Evolutionary conservation across 2,113 vertebrate genomes (phyloP).

Genomic region (Pedionomus torquatus): DNA sequence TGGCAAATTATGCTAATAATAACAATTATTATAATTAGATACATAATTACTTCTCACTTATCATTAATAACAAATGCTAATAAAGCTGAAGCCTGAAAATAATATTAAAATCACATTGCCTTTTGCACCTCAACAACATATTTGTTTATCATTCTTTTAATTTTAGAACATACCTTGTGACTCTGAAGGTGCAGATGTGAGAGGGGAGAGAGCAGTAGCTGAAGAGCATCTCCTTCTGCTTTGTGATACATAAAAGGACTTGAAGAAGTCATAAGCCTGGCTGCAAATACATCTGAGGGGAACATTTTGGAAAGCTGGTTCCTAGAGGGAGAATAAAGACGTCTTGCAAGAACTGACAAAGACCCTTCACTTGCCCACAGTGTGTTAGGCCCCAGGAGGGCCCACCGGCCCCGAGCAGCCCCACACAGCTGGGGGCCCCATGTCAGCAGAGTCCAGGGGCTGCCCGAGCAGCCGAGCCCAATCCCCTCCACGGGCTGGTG

Average conservation of each 20-base stretch:
- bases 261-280: neutral
- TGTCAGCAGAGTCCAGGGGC: neutral
- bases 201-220: neutral
- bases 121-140: neutral
- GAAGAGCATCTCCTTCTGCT: neutral
- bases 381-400: fast-evolving
- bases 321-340: neutral
- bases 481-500: fast-evolving
- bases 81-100: neutral
- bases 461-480: neutral
- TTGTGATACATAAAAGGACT: neutral
- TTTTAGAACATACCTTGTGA: neutral
- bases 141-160: conserved; percentile 1
- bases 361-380: fast-evolving
- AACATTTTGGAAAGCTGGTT: neutral
- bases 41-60: conserved; percentile 12
- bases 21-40: conserved; percentile 7
- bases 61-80: conserved; percentile 34
- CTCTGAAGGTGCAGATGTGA: neutral
- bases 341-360: neutral
- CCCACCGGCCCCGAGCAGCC: neutral
- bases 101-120: neutral
- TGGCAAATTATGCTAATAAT: conserved; percentile 19
- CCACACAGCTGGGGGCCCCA: fast-evolving
- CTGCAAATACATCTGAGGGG: neutral